Conservation (phyloP, 1,140 invertebrate genomes). For the Drosophila erecta region DNA sequence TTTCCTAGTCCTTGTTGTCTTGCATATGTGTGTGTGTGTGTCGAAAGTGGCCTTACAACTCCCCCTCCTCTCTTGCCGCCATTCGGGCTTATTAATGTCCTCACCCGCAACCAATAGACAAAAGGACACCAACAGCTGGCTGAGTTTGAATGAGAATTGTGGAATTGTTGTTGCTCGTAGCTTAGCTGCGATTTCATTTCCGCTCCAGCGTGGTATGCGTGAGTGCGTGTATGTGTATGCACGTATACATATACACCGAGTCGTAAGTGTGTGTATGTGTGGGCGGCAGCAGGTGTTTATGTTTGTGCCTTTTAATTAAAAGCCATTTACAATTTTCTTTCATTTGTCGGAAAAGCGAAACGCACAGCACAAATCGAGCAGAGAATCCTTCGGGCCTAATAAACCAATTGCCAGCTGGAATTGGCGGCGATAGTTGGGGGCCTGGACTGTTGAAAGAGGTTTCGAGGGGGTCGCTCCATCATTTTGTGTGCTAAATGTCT, state of each 20-base stretch:
- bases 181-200: slow-evolving; percentile 67
- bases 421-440: background rate
- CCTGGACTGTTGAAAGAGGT: background rate
- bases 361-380: slow-evolving; percentile 30
- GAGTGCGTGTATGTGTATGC: slow-evolving; percentile 15
- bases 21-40: slow-evolving; percentile 21
- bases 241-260: background rate
- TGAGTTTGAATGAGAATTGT: slow-evolving; percentile 47
- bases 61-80: background rate
- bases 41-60: background rate
- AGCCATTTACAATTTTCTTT: slow-evolving; percentile 82
- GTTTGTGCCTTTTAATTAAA: slow-evolving; percentile 83
- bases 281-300: slow-evolving; percentile 78
- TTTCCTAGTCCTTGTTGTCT: slow-evolving; percentile 68
- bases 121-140: slow-evolving; percentile 61
- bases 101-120: slow-evolving; percentile 59
- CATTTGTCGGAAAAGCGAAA: slow-evolving; percentile 47
- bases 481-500: slow-evolving; percentile 54
- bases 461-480: slow-evolving; percentile 25
- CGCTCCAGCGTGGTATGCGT: slow-evolving; percentile 32
- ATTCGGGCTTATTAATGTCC: slow-evolving; percentile 56
- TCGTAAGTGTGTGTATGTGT: slow-evolving; percentile 9
- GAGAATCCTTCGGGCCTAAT: slow-evolving; percentile 49
- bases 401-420: slow-evolving; percentile 50
- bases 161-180: slow-evolving; percentile 49